A percentile compares a stretch with the other conserved stretches of the same genome.
Conservation (phyloP, 2,797 vertebrate genomes). For the Pseudopleuronectes americanus region DNA sequence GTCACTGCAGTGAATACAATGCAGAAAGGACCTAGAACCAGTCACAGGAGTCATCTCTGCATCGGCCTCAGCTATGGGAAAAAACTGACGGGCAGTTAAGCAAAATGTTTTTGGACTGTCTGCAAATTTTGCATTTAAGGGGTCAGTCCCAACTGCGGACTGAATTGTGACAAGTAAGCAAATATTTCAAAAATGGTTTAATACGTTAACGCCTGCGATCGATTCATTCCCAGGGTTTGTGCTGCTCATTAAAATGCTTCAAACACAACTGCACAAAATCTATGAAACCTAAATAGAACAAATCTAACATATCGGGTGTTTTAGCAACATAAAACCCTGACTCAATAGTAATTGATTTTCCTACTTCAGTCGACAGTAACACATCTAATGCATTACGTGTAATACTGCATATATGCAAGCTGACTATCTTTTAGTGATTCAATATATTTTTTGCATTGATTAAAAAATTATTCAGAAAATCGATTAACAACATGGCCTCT, state of each 20-base stretch:
- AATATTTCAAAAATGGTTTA: constrained; percentile 5
- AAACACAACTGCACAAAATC: neutral
- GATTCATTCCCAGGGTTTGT: neutral
- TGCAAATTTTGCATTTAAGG: neutral
- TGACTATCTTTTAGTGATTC: neutral
- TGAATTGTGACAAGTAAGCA: neutral
- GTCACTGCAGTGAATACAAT: constrained; percentile 44
- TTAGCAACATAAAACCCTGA: constrained; percentile 1
- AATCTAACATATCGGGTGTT: neutral
- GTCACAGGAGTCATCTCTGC: neutral
- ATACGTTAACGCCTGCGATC: neutral
- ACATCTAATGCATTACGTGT: constrained; percentile 1
- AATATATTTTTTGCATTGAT: neutral
- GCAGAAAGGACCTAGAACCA: constrained; percentile 18
- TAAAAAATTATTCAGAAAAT: neutral
- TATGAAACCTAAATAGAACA: neutral
- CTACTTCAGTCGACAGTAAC: neutral
- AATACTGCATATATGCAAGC: neutral
- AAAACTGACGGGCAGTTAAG: constrained; percentile 2
- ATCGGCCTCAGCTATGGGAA: neutral
- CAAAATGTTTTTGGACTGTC: too few relatives aligned
- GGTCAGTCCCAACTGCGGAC: neutral
- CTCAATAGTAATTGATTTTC: neutral
- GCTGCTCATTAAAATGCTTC: neutral
- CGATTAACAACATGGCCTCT: neutral